phyloP scores from a whole-genome alignment of 2,888 invertebrate genomes.

The Thumatha senex region DNA sequence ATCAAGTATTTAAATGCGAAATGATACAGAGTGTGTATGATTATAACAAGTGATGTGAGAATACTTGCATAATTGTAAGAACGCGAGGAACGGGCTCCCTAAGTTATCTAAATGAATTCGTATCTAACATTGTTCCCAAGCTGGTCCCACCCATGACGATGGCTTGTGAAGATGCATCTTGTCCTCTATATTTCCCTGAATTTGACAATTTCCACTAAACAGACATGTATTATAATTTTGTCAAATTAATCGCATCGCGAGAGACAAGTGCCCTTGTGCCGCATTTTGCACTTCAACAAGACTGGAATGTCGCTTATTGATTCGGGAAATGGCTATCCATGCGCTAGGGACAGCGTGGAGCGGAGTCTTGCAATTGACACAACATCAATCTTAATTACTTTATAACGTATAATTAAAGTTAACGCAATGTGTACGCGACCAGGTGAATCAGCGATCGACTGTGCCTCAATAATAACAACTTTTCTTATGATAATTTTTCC shows the following conservation, averaged over 20 bases:
- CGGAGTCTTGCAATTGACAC: conserved; percentile 55
- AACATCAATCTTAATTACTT: conserved; percentile 47
- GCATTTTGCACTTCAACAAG: conserved; percentile 75
- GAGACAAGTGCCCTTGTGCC: conserved; percentile 53
- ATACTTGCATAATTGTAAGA: conserved; percentile 67
- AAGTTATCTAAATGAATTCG: conserved; percentile 74
- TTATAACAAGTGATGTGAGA: conserved; percentile 44
- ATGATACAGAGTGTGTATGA: conserved; percentile 31
- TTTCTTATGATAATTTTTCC: conserved; percentile 69
- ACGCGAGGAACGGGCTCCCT: conserved; percentile 63
- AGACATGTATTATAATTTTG: conserved; percentile 25
- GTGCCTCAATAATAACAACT: conserved; percentile 63
- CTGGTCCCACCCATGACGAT: conserved; percentile 84
- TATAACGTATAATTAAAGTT: conserved; percentile 42
- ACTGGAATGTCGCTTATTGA: conserved; percentile 81
- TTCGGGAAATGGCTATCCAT: conserved; percentile 70
- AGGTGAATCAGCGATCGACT: conserved; percentile 55
- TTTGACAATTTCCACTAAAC: conserved; percentile 28
- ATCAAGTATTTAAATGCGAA: conserved; percentile 18
- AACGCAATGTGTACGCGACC: conserved; percentile 56
- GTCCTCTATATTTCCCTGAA: conserved; percentile 38
- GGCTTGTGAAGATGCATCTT: conserved; percentile 71
- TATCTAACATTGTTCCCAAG: conserved; percentile 82
- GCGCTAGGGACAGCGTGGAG: conserved; percentile 50
- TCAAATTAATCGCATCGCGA: conserved; percentile 27